Base-by-base conservation (phyloP, 2,113 vertebrate species). In the Channa argus region DNA sequence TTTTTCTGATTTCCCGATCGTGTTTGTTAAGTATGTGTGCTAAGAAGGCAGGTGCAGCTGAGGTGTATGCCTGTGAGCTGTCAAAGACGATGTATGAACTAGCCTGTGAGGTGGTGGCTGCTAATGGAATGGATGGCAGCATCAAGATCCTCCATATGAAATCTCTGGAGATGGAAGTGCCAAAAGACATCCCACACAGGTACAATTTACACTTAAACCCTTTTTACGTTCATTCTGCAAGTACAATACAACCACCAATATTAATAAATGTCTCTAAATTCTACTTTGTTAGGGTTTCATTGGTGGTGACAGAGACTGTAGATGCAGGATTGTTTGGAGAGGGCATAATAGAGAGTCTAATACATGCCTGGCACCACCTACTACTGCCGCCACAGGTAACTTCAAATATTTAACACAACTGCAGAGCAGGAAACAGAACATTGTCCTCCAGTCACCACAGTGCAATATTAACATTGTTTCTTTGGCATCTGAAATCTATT, bases 291-390 rank as follows among this genome's bases (percentile, higher is more conserved):
- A 99, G 98, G 86, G 97, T 99, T 41, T 99, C 97, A 3, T 90
- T 99, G 90, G 97, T 99, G 88, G 96, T 99, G 91, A 99, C 98
- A 41, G 98, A 99, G 94, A 99, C 98, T 5, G 97, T 99, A 8
- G 98, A 99, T 92, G 97, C 98, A 52, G 98, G 97, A 56, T 94
- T 99, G 75, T 98, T 99, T 93, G 98, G 98, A 79, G 98, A 99
- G 90, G 97, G 98, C 70, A 98, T 99, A 88, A 95, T 99, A 75
- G 98, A 99, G 88, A 99, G 96, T 84, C 95, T 99, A 83, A 96
- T 98, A 86, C 97, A 99, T 65, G 98, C 98, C 70, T 99, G 98
- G 98, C 95, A 97, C 68, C 92, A 97, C 77, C 94, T 99, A 6
- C 96, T 99, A 89, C 91, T 99, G 46, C 96, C 94, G 7, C 97